Conservation (phyloP, 2,113 vertebrate species). For the Saguinus midas region DNA sequence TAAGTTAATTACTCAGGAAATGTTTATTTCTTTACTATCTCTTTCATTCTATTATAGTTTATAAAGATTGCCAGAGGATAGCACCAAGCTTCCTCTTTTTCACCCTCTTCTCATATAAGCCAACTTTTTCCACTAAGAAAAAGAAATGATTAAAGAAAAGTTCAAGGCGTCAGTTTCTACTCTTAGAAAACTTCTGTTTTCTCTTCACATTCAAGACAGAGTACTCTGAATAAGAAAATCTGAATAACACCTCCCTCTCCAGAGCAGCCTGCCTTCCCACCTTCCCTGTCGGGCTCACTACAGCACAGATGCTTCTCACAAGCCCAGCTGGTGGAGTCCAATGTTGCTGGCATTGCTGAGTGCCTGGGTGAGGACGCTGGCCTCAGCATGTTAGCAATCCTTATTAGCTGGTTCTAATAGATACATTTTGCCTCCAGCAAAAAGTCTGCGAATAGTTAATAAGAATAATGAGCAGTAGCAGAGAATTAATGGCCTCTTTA, state of each 20-base stretch:
- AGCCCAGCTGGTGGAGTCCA: conserved; percentile 5
- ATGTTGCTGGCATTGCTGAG: conserved; percentile 20
- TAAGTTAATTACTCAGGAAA: neutral
- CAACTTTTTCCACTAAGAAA: neutral
- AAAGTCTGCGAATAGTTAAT: conserved; percentile 72
- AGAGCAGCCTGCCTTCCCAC: neutral
- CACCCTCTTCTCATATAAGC: neutral
- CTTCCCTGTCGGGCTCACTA: rapidly evolving
- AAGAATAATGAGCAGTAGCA: conserved; percentile 76
- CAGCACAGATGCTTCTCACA: neutral
- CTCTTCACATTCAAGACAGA: neutral
- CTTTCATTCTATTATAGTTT: neutral
- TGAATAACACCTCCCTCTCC: neutral
- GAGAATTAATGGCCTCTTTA: conserved; percentile 77
- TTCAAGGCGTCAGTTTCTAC: neutral
- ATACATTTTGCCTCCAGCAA: conserved; percentile 74
- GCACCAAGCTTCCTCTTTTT: rapidly evolving
- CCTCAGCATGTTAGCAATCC: conserved; percentile 65
- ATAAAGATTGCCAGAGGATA: neutral
- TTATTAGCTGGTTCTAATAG: conserved; percentile 66
- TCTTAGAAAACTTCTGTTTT: neutral
- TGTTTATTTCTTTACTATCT: neutral
- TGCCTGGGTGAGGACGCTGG: conserved; percentile 15
- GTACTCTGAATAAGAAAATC: neutral
- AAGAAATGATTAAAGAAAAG: neutral